phyloP scores from a whole-genome alignment of 2,113 vertebrate species.

The Neotragus pygmaeus region DNA sequence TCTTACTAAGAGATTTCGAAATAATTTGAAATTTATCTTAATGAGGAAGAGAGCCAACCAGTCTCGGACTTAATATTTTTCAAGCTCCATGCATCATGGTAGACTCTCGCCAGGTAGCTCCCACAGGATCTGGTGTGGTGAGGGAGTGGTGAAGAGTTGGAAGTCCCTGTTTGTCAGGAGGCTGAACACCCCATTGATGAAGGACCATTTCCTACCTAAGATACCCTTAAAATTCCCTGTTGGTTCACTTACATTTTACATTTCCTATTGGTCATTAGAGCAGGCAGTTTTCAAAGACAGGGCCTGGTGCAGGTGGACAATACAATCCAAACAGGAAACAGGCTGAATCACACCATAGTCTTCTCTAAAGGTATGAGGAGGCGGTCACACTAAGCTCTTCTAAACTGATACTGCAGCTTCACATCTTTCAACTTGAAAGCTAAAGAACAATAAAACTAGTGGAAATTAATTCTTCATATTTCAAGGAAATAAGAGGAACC shows the following conservation, averaged over 20 bases:
- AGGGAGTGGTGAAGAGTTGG: neutral
- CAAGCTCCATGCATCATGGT: neutral
- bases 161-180: slow-evolving; percentile 9
- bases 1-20: neutral
- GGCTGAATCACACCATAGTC: too few relatives aligned
- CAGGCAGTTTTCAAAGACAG: too few relatives aligned
- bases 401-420: neutral
- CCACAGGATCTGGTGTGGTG: neutral
- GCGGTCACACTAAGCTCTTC: neutral
- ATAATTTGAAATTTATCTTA: neutral
- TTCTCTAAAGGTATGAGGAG: too few relatives aligned
- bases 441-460: too few relatives aligned
- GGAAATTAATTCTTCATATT: too few relatives aligned
- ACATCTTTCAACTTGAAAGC: too few relatives aligned
- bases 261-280: slow-evolving; percentile 60
- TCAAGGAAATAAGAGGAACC: too few relatives aligned
- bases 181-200: slow-evolving; percentile 54
- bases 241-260: slow-evolving; percentile 57
- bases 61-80: neutral
- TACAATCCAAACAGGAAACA: too few relatives aligned
- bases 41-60: neutral
- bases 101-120: neutral
- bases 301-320: too few relatives aligned
- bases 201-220: slow-evolving; percentile 28
- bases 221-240: slow-evolving; percentile 20